phyloP scores from a whole-genome alignment of 1,140 invertebrate genomes.

The Nasonia giraulti region DNA sequence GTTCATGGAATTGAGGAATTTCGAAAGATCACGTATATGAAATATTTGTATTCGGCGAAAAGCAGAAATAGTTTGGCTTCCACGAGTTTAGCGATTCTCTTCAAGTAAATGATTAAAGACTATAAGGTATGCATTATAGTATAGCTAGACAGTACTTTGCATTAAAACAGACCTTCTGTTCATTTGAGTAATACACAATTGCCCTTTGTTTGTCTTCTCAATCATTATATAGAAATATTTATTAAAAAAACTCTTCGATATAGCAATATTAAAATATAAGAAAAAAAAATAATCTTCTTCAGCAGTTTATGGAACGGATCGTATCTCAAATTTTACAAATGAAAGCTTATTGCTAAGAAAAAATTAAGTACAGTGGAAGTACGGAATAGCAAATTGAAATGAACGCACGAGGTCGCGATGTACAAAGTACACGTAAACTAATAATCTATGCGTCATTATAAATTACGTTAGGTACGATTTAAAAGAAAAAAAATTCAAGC shows the following conservation, averaged over 20 bases:
- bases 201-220: background rate
- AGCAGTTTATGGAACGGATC: background rate
- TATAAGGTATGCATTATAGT: background rate
- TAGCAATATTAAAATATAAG: background rate
- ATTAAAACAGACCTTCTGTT: background rate
- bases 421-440: conserved; percentile 20
- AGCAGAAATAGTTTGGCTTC: background rate
- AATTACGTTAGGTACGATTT: background rate
- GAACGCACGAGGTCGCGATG: conserved; percentile 10
- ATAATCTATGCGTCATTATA: background rate
- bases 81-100: background rate
- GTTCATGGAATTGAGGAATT: background rate
- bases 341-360: conserved; percentile 14
- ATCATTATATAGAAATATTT: background rate
- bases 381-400: no score
- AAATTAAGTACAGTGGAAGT: background rate
- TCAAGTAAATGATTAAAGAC: background rate
- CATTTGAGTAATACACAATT: background rate
- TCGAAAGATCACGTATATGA: background rate
- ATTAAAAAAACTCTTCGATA: no score
- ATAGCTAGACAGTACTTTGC: background rate
- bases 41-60: background rate
- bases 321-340: conserved; percentile 12
- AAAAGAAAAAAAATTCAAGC: background rate
- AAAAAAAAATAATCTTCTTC: conserved; percentile 3